phyloP scores from a whole-genome alignment of 2,113 vertebrate genomes.

The Antechinus flavipes region DNA sequence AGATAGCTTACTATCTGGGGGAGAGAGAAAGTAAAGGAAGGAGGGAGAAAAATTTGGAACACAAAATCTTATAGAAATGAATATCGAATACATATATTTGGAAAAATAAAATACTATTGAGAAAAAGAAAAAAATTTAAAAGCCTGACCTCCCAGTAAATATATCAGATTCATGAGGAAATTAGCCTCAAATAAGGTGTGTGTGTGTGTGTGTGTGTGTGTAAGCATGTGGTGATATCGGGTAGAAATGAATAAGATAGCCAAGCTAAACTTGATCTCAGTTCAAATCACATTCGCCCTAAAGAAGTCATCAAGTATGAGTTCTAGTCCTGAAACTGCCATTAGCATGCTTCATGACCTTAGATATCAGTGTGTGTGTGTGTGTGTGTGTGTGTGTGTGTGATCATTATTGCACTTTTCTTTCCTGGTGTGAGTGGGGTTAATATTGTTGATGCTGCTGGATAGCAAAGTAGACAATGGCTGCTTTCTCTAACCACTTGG shows the following conservation, averaged over 20 bases:
- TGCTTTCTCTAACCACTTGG: background rate
- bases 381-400: too few species aligned
- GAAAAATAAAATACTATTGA: too few species aligned
- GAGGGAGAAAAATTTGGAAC: too few species aligned
- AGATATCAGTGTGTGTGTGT: too few species aligned
- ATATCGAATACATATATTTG: too few species aligned
- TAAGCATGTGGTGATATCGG: background rate
- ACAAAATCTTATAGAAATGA: too few species aligned
- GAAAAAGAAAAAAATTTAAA: too few species aligned
- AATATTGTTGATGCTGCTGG: background rate
- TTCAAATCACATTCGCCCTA: background rate
- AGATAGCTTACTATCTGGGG: too few species aligned
- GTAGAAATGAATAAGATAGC: background rate
- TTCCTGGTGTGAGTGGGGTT: background rate
- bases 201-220: background rate
- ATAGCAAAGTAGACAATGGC: background rate
- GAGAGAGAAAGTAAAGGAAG: too few species aligned
- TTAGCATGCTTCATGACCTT: background rate
- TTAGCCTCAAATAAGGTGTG: background rate
- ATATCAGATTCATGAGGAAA: background rate
- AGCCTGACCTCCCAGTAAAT: background rate
- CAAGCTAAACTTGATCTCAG: background rate
- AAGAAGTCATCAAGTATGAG: background rate
- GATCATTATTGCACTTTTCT: background rate
- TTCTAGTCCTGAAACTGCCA: background rate